phyloP scores from a whole-genome alignment of 2,113 vertebrate genomes.

The Gila orcuttii region DNA sequence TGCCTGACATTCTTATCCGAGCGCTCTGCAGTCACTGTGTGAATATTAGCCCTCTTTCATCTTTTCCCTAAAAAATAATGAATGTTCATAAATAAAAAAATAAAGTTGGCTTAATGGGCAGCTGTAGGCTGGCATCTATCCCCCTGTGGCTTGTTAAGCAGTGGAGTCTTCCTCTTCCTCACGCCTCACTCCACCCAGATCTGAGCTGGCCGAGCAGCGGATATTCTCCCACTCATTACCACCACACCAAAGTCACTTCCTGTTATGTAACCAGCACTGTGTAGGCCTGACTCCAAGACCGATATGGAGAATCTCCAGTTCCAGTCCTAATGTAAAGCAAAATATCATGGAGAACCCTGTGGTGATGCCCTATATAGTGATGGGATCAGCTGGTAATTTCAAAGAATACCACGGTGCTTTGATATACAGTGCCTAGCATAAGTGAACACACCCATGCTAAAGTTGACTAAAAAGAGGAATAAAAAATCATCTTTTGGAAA shows the following conservation, averaged over 20 bases:
- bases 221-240: conserved; percentile 34
- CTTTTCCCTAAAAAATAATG: conserved; percentile 50
- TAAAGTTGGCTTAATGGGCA: conserved; percentile 44
- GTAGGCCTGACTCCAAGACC: conserved; percentile 1
- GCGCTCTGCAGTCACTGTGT: conserved; percentile 12
- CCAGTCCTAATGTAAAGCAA: not conserved
- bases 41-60: conserved; percentile 47
- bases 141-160: conserved; percentile 53
- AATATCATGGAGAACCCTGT: not conserved
- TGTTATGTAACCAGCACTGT: conserved; percentile 37
- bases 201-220: conserved; percentile 30
- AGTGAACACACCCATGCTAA: too few relatives aligned
- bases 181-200: conserved; percentile 38
- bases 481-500: too few relatives aligned
- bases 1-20: conserved; percentile 9
- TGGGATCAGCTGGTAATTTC: not conserved
- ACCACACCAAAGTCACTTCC: conserved; percentile 36
- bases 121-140: conserved; percentile 36
- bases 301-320: conserved; percentile 12
- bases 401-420: not conserved
- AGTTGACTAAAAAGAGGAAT: too few relatives aligned
- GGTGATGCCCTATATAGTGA: not conserved
- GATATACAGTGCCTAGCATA: not conserved
- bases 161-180: conserved; percentile 37
- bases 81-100: conserved; percentile 50